Evolutionary conservation across 2,113 vertebrate species (phyloP).

Genomic region (Sinocyclocheilus anshuiensis): DNA sequence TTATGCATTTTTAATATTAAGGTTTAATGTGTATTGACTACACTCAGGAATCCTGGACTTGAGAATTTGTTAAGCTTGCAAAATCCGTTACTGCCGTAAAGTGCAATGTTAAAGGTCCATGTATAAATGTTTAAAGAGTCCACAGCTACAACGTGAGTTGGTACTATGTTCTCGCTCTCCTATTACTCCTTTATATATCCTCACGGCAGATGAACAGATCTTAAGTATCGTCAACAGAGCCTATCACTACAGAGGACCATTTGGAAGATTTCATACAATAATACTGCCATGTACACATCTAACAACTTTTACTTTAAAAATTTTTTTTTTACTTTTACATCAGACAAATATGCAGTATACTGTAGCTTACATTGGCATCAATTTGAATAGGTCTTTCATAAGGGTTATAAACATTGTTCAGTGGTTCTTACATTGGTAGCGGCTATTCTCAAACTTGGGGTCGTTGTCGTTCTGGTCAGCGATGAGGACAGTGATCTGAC

Average conservation of each 20-base stretch:
- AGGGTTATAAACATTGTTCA: not conserved
- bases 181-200: not conserved
- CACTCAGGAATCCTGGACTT: conserved; percentile 23
- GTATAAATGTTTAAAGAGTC: conserved; percentile 44
- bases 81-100: conserved; percentile 2
- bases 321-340: not conserved
- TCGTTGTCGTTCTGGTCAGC: conserved; percentile 87
- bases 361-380: not conserved
- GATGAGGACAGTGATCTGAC: conserved; percentile 80
- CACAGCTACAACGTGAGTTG: conserved; percentile 9
- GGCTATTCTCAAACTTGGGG: conserved; percentile 88
- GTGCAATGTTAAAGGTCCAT: conserved; percentile 42
- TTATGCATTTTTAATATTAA: conserved; percentile 49
- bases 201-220: not conserved
- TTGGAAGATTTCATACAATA: not conserved
- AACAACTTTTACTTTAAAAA: no score
- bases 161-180: conserved; percentile 9
- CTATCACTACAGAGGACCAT: not conserved
- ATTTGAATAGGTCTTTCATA: not conserved
- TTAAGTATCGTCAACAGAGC: not conserved
- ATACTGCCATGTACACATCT: not conserved
- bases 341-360: not conserved
- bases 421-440: conserved; percentile 79
- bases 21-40: conserved; percentile 42
- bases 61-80: conserved; percentile 43